Evolutionary conservation across 2,888 invertebrate species (phyloP).

Genomic region (Galerucella calmariensis): DNA sequence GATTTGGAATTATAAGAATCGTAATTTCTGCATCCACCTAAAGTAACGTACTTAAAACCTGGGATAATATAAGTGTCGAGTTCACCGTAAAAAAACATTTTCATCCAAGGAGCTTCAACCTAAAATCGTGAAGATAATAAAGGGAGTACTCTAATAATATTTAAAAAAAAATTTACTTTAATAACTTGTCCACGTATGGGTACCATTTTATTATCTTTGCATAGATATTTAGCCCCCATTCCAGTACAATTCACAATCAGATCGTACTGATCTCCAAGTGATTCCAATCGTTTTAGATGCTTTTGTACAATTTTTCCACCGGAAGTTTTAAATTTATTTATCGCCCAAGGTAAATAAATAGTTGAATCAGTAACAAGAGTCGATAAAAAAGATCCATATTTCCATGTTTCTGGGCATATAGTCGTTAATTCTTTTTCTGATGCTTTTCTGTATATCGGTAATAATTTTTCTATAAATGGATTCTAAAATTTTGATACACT

Average conservation of each 20-base stretch:
- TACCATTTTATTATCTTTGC: slow-evolving; percentile 78
- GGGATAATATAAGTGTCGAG: slow-evolving; percentile 89
- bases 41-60: slow-evolving; percentile 76
- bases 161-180: slow-evolving; percentile 67
- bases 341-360: slow-evolving; percentile 83
- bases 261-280: slow-evolving; percentile 72
- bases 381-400: slow-evolving; percentile 84
- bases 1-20: slow-evolving; percentile 78
- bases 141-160: not conserved
- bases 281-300: slow-evolving; percentile 71
- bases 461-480: slow-evolving; percentile 78
- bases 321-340: slow-evolving; percentile 69
- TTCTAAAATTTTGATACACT: slow-evolving; percentile 68
- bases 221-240: slow-evolving; percentile 81
- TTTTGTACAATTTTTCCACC: slow-evolving; percentile 73
- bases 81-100: slow-evolving; percentile 88
- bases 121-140: slow-evolving; percentile 51
- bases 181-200: slow-evolving; percentile 87
- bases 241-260: slow-evolving; percentile 88
- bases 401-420: slow-evolving; percentile 79
- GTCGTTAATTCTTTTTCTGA: slow-evolving; percentile 77
- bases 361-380: slow-evolving; percentile 82
- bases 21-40: slow-evolving; percentile 88
- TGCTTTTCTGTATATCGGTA: slow-evolving; percentile 79
- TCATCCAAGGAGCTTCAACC: slow-evolving; percentile 89